These are phyloP conservation scores for Andrena marginata DNA, from an alignment of 2,888 invertebrate species.

Conservation along the genomic window DNA sequence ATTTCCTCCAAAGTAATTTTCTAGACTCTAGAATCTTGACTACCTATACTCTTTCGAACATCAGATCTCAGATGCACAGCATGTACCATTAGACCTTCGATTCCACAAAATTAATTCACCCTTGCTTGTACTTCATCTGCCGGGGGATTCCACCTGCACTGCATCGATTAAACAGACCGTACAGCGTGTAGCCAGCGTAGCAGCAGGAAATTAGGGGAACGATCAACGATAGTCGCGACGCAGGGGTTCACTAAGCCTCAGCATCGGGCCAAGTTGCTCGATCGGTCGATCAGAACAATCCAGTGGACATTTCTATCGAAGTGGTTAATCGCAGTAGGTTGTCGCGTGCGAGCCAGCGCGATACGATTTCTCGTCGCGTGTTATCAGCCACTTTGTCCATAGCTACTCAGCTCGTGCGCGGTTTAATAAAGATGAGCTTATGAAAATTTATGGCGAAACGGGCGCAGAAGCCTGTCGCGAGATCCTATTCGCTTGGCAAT, in stretches of 20 bases:
- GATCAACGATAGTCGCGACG: background rate
- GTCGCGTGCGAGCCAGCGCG: slow-evolving; percentile 4
- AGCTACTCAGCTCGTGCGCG: slow-evolving; percentile 49
- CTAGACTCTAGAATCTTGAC: no score
- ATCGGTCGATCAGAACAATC: no score
- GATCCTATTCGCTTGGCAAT: slow-evolving; percentile 66
- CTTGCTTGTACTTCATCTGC: no score
- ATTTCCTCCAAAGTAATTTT: no score
- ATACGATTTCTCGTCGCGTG: slow-evolving; percentile 40
- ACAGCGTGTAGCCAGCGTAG: slow-evolving; percentile 21
- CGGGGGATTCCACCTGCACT: no score
- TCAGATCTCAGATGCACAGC: no score
- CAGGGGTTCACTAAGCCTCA: background rate
- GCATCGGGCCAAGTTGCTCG: no score
- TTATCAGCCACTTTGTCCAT: slow-evolving; percentile 61
- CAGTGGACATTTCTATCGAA: no score
- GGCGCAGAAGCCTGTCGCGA: slow-evolving; percentile 15
- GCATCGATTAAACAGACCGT: background rate
- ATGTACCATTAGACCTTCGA: no score
- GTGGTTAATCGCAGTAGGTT: background rate
- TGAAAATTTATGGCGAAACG: slow-evolving; percentile 69
- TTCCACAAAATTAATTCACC: no score
- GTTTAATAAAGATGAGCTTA: slow-evolving; percentile 75
- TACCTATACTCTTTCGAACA: no score
- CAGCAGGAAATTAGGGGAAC: slow-evolving; percentile 13